Evolutionary conservation across 2,797 vertebrate genomes (phyloP).

Genomic region (Spondyliosoma cantharus): DNA sequence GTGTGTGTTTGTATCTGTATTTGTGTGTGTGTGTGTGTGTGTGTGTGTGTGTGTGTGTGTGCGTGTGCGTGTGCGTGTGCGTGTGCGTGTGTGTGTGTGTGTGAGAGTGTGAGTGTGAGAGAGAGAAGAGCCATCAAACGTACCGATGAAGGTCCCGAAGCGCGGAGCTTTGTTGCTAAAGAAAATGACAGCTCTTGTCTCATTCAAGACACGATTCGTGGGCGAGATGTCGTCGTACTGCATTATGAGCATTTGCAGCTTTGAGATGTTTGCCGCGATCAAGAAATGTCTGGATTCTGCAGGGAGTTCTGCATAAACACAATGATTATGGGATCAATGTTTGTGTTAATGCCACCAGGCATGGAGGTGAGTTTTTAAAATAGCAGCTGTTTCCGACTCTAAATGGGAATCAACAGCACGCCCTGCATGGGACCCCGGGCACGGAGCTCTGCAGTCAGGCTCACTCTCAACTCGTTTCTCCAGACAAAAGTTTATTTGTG

Average conservation of each 20-base stretch:
- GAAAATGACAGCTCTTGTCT: conserved; percentile 72
- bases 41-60: conserved; percentile 20
- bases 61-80: not conserved
- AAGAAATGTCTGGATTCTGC: conserved; percentile 62
- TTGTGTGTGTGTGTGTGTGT: not conserved
- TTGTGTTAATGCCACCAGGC: conserved; percentile 58
- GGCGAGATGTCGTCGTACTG: conserved; percentile 58
- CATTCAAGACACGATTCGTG: conserved; percentile 66
- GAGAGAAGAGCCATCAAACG: conserved; percentile 51
- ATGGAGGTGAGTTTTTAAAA: conserved; percentile 50
- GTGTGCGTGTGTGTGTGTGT: conserved; percentile 20
- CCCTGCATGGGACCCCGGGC: conserved; percentile 18
- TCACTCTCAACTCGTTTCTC: conserved; percentile 10
- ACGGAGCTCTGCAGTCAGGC: not conserved
- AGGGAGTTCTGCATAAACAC: conserved; percentile 63
- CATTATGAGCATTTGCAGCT: conserved; percentile 51
- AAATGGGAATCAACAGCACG: conserved; percentile 12
- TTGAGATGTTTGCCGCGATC: conserved; percentile 63
- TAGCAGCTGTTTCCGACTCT: conserved; percentile 40
- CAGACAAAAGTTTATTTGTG: conserved; percentile 20
- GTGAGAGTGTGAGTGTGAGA: conserved; percentile 5
- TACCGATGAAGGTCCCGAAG: conserved; percentile 53
- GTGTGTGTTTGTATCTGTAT: not conserved
- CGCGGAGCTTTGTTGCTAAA: conserved; percentile 52
- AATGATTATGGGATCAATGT: conserved; percentile 65